Base-by-base conservation (phyloP, 1,140 invertebrate species). In the Acromyrmex charruanus region DNA sequence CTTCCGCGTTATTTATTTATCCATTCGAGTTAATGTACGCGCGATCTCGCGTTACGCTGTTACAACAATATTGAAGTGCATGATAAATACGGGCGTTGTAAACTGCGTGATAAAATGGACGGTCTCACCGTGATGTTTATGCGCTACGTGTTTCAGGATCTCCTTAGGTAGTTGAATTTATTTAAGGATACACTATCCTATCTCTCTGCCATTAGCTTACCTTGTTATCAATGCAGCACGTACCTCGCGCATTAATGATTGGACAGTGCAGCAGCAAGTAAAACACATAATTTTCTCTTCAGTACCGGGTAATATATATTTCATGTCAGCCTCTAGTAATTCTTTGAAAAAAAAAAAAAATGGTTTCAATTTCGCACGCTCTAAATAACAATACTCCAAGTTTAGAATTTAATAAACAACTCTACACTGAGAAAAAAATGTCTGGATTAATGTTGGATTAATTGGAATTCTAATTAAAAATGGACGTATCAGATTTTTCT, bases 61-160 rank as follows among this genome's bases (percentile, higher is more conserved):
- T 80, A 84, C 80, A 84, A 84, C 80, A 75, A 84, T 84, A 84
- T 84, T 84, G 55, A 74, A 84, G 80, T 84, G 80, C 80, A 84
- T 84, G 80, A 84, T 75, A 84, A 84, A 84, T 84, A 84, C 39
- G 55, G 69, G 69, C 80, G 55, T 75, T 84, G 80, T 61, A 84
- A 75, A 84, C 80, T 25, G 69, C 80, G 39, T 9, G 69, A 84
- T 84, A 84, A 75, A 84, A 84, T 61, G 68, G 69, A 84, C 66
- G 69, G 25, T n/a, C 31, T 63, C 69, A 55, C 28, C 28, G 39
- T 28, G 44, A 49, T 71, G 66, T 81, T 55, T 80, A 31, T 80
- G 49, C 77, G 49, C 65, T 35, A 39, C 39, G 69, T 75, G 55
- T 84, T 75, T 63, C 80, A 84, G 55, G 69, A 84, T 84, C 80